Evolutionary conservation across 2,797 vertebrate genomes (phyloP), one percentile per base, ranked within the genome.

Genomic region (Phyllotis vaccarum): DNA sequence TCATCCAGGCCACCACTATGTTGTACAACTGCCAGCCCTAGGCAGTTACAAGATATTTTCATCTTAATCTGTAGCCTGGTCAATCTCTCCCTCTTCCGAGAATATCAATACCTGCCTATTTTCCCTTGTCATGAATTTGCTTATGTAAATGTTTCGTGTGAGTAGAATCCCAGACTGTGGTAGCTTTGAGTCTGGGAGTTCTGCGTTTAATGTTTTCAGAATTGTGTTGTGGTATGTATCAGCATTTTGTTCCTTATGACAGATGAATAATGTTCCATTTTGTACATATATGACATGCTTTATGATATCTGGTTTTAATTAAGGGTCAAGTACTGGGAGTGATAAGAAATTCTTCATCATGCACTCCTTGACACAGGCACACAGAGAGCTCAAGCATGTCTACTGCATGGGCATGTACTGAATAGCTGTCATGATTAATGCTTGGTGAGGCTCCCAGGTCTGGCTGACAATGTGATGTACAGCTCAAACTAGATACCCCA

Each of bases 381-480:
- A 72, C 12, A 70, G 2, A 54, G 40, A 9, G 1, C 16, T 66
- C 9, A 6, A 27, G 16, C 16, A 70, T 13, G 37, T n/a, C 54
- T 60, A 10, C 49, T 16, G 14, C 10, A 0, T 16, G 21, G 49
- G 13, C n/a, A 4, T 56, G 83, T 60, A 49, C 24, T 27, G 43
- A 90, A 34, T 58, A 2, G 16, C 68, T 54, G 12, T 8, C 17
- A 2, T 0, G 0, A 12, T 12, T 29, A n/a, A 7, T 34, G 37
- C 11, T 54, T 34, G 34, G 19, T 78, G 80, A 76, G 43, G 54
- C 5, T 24, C 62, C 72, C 49, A 62, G 22, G 62, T 17, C n/a
- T 0, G 0, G 43, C 46, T 29, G 60, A 24, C 46, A 5, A 52
- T 16, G 13, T 21, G 31, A 22, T 37, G 5, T 10, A 6, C 7